phyloP scores from a whole-genome alignment of 2,888 invertebrate species.

The Athetis lepigone region DNA sequence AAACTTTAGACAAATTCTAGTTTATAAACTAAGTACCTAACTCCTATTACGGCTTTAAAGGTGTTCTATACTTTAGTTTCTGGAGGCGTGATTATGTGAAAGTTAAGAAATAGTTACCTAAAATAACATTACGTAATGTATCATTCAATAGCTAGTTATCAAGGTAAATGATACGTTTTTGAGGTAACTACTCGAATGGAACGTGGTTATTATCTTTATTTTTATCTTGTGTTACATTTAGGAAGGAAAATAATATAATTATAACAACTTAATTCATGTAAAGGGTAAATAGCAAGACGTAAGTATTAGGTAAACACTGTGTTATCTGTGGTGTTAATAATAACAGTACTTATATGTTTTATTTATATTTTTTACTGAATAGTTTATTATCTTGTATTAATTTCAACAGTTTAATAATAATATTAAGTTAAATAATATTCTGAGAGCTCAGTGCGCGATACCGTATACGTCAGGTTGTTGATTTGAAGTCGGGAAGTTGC shows the following conservation, averaged over 20 bases:
- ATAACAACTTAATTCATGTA: background rate
- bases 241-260: slow-evolving; percentile 22
- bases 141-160: slow-evolving; percentile 8
- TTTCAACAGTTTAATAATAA: no score
- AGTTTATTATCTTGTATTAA: no score
- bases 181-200: slow-evolving; percentile 38
- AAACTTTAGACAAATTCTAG: background rate
- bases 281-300: slow-evolving; percentile 8
- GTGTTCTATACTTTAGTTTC: slow-evolving; percentile 9
- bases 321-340: slow-evolving; percentile 7
- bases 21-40: background rate
- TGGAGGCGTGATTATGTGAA: slow-evolving; percentile 3
- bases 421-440: no score
- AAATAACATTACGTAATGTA: slow-evolving; percentile 29
- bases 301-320: background rate
- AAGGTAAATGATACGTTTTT: slow-evolving; percentile 19
- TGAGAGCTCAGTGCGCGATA: no score
- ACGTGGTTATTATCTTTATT: slow-evolving; percentile 25
- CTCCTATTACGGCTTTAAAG: no score
- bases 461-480: no score
- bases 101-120: slow-evolving; percentile 14
- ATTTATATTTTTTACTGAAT: no score
- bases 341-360: background rate
- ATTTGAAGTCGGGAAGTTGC: no score
- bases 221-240: slow-evolving; percentile 24